Percentiles rank a stretch among this genome's conserved stretches.
These are phyloP conservation scores for Caprella mutica DNA, from an alignment of 2,888 invertebrate species.

Conservation along the genomic window DNA sequence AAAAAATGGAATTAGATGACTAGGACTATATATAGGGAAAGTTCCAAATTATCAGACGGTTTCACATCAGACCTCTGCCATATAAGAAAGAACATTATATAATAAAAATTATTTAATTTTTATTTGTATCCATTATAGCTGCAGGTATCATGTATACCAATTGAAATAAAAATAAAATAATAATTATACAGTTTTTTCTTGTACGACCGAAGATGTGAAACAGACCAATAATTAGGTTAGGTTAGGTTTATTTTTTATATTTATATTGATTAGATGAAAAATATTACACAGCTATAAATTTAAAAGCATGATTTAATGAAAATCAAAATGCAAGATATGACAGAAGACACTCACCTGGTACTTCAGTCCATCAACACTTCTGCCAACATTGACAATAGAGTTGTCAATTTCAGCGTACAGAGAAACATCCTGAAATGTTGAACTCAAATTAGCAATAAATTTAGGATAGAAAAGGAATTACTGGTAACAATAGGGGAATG, in stretches of 20 bases:
- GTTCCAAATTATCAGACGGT: no score
- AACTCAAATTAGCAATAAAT: no score
- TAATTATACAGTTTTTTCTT: no score
- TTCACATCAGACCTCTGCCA: no score
- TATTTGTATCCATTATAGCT: no score
- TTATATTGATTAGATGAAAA: not conserved
- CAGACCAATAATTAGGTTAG: not conserved
- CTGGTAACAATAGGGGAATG: no score
- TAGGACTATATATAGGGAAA: no score
- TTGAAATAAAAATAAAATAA: no score
- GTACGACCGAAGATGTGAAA: no score
- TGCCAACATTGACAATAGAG: slow-evolving; percentile 69
- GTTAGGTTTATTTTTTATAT: not conserved
- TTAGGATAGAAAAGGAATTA: no score
- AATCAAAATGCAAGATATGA: not conserved
- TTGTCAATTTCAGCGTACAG: slow-evolving; percentile 83
- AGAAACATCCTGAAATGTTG: slow-evolving; percentile 50
- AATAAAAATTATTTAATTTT: not conserved
- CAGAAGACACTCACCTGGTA: slow-evolving; percentile 47
- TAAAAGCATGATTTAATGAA: slow-evolving; percentile 11
- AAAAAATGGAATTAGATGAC: no score
- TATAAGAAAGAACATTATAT: not conserved
- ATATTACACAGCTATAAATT: not conserved
- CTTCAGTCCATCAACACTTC: slow-evolving; percentile 57
- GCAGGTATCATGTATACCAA: no score